Evolutionary conservation across 2,113 vertebrate genomes (phyloP).

Genomic region (Ancistrus triradiatus): DNA sequence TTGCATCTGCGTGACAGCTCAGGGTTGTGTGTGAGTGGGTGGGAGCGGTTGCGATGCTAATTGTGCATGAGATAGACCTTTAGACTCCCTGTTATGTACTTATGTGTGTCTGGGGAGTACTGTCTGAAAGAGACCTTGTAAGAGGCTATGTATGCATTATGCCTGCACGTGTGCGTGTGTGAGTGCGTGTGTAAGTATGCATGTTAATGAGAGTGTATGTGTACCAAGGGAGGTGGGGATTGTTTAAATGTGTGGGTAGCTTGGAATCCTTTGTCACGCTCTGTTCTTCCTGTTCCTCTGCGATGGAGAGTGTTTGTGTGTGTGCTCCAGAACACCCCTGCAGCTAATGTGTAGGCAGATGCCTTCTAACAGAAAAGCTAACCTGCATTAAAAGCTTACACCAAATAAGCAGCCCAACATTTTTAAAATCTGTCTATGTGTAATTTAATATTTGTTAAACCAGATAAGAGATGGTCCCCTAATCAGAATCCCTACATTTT

Average conservation of each 20-base stretch:
- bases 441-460: no score
- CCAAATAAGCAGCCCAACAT: no score
- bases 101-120: slow-evolving; percentile 1
- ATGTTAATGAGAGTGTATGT: slow-evolving; percentile 32
- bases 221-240: slow-evolving; percentile 40
- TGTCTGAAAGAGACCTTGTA: not conserved
- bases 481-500: no score
- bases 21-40: slow-evolving; percentile 4
- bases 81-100: slow-evolving; percentile 9
- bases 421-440: no score
- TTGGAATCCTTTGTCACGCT: slow-evolving; percentile 54
- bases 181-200: no score
- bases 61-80: slow-evolving; percentile 19
- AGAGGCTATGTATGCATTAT: not conserved
- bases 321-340: slow-evolving; percentile 1
- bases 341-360: no score
- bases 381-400: no score
- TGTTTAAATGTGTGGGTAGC: slow-evolving; percentile 55
- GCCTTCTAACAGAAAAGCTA: no score
- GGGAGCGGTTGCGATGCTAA: not conserved
- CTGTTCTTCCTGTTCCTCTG: slow-evolving; percentile 43
- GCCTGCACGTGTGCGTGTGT: slow-evolving; percentile 16
- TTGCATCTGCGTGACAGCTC: no score
- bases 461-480: no score
- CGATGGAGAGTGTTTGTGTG: slow-evolving; percentile 38